Evolutionary conservation across 2,113 vertebrate species (phyloP), one percentile per base, ranked within the genome.

Genomic region (mouse (Mus musculus)): DNA sequence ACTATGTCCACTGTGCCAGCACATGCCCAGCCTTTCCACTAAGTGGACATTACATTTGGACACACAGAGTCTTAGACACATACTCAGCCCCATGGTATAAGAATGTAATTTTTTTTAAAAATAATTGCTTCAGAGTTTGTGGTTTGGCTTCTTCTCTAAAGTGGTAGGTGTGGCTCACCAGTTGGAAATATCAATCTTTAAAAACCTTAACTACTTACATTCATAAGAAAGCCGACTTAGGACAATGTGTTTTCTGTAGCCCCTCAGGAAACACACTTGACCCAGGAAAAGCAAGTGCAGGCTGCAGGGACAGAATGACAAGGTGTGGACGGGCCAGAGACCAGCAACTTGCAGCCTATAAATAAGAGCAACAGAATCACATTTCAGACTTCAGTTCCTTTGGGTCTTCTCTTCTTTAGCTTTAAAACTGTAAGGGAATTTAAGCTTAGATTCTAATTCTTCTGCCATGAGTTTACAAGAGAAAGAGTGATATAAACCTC

Each of bases 61-160:
- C 81, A 85, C 11, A 85, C 30, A 76, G 16, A 39, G 42, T 88
- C 33, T 82, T 86, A 90, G 86, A 91, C 36, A 88, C 39, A 69
- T 22, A 56, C 77, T 69, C 94, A 93, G 54, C 11, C 39, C 28
- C 54, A 90, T 12, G 69, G 77, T 89, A 42, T 73, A 49, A 54
- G 28, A 88, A 85, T 65, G 7, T 52, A 46, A 6, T 54, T 91
- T 90, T 93, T 95, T 88, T 92, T 20, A 30, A 39, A 87, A 56
- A 87, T 72, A 90, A 97, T 88, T 84, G 20, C 76, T 89, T 93
- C 73, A 73, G 22, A 81, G 8, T 7, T 63, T 88, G 33, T 88
- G 61, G 39, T 88, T 96, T 96, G 71, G 36, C 76, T 89, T 94
- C 30, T 90, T 96, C 95, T 82, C 39, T 61, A 73, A 96, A 65